Evolutionary conservation across 2,888 invertebrate genomes (phyloP).

Genomic region (Sialis lutaria): DNA sequence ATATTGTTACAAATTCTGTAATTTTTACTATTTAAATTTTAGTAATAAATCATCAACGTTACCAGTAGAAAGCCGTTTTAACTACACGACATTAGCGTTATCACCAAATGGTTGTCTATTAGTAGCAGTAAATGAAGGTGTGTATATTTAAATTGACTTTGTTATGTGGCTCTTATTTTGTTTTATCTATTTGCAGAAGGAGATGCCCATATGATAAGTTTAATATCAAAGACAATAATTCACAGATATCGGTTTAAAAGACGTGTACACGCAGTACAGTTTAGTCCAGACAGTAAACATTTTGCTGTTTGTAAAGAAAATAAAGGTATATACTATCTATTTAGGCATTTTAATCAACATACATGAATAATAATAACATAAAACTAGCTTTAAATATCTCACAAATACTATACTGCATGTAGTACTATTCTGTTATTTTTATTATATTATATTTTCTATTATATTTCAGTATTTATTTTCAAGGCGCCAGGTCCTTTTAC

Average conservation of each 20-base stretch:
- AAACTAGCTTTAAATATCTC: background rate
- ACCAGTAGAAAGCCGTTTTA: slow-evolving; percentile 69
- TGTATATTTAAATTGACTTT: slow-evolving; percentile 11
- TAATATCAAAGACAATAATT: slow-evolving; percentile 66
- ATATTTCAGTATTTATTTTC: slow-evolving; percentile 59
- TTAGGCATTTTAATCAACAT: background rate
- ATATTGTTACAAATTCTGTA: slow-evolving; percentile 3
- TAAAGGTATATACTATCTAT: slow-evolving; percentile 35
- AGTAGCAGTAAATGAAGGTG: slow-evolving; percentile 78
- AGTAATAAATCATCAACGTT: slow-evolving; percentile 84
- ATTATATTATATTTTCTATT: slow-evolving; percentile 1
- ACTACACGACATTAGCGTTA: slow-evolving; percentile 69
- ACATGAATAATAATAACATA: too few species aligned
- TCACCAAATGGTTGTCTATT: slow-evolving; percentile 77
- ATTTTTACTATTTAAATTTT: slow-evolving; percentile 20
- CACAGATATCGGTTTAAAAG: slow-evolving; percentile 72
- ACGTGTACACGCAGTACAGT: slow-evolving; percentile 57
- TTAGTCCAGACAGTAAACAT: slow-evolving; percentile 87
- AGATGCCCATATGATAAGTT: slow-evolving; percentile 68
- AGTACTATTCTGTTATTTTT: background rate
- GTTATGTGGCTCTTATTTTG: background rate
- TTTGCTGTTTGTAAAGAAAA: slow-evolving; percentile 82
- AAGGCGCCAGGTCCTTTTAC: slow-evolving; percentile 64
- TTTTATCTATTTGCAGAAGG: slow-evolving; percentile 38
- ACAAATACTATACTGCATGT: background rate